Conservation (phyloP, 64 coral and sea anemone genomes). For the Dendronephthya gigantea region DNA sequence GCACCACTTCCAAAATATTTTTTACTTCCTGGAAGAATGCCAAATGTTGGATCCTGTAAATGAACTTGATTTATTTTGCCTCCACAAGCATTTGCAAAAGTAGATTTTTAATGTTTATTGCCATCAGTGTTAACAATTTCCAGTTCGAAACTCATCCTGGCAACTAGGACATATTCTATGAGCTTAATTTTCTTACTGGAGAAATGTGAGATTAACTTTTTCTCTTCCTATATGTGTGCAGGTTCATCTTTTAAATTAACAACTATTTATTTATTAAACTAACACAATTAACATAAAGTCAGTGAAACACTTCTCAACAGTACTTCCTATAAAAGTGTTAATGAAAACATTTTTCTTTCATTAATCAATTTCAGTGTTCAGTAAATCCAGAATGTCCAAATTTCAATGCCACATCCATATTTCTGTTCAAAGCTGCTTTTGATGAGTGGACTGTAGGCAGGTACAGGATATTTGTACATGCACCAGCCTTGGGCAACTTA, state of each 20-base stretch:
- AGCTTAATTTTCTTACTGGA: too few species aligned
- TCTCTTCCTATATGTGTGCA: too few species aligned
- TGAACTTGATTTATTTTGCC: background rate
- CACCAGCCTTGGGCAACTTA: background rate
- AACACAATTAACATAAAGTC: background rate
- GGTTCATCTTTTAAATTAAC: too few species aligned
- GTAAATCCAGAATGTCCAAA: conserved; percentile 14
- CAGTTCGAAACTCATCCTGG: too few species aligned
- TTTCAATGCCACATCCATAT: conserved; percentile 7
- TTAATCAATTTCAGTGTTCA: background rate
- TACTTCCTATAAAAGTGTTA: background rate
- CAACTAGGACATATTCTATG: too few species aligned
- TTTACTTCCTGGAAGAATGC: background rate
- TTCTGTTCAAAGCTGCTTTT: background rate
- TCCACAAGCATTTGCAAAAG: too few species aligned
- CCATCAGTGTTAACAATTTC: too few species aligned
- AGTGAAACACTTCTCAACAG: background rate
- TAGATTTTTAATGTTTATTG: too few species aligned
- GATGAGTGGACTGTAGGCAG: conserved; percentile 6
- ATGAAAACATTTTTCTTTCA: background rate
- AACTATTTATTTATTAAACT: too few species aligned
- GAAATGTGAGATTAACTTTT: too few species aligned
- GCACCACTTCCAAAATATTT: background rate
- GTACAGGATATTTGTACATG: conserved; percentile 8
- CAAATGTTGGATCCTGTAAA: background rate